Evolutionary conservation across 2,797 vertebrate genomes (phyloP).

Genomic region (Myotis myotis): DNA sequence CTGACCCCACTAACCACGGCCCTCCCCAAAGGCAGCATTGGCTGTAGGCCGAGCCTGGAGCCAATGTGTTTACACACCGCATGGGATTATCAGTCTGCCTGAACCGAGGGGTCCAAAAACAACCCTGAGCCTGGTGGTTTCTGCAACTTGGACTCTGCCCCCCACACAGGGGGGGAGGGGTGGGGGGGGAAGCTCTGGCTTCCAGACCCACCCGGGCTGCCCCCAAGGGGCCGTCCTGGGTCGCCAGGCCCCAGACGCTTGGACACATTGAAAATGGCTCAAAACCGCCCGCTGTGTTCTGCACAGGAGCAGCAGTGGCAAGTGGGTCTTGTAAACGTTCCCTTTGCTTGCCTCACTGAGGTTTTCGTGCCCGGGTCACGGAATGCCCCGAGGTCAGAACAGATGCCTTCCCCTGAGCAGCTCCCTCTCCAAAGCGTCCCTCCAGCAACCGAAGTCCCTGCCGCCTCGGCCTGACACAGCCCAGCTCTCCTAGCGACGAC

Average conservation of each 20-base stretch:
- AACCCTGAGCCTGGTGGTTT: constrained; percentile 19
- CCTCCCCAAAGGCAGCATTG: constrained; percentile 24
- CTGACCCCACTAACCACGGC: neutral
- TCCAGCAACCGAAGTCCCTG: neutral
- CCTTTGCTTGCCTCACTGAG: constrained; percentile 33
- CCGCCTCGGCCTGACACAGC: too few species aligned
- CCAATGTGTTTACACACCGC: neutral
- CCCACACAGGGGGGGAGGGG: too few species aligned
- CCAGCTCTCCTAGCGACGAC: neutral
- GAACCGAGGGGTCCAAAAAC: constrained; percentile 50
- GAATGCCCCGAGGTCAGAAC: constrained; percentile 5
- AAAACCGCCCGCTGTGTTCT: constrained; percentile 33
- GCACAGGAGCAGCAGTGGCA: constrained; percentile 45
- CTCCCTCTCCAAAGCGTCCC: neutral
- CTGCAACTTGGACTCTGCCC: neutral
- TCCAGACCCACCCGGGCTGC: constrained; percentile 31
- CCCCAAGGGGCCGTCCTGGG: neutral
- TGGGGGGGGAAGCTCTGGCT: neutral
- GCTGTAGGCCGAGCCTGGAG: neutral
- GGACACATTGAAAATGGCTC: neutral
- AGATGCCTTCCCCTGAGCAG: neutral
- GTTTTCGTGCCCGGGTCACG: constrained; percentile 40
- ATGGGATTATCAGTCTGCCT: constrained; percentile 25
- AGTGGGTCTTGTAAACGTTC: neutral
- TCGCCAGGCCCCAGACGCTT: neutral